These are phyloP conservation scores for Hirundichthys speculiger DNA, from an alignment of 2,113 vertebrate species.

Conservation along the genomic window DNA sequence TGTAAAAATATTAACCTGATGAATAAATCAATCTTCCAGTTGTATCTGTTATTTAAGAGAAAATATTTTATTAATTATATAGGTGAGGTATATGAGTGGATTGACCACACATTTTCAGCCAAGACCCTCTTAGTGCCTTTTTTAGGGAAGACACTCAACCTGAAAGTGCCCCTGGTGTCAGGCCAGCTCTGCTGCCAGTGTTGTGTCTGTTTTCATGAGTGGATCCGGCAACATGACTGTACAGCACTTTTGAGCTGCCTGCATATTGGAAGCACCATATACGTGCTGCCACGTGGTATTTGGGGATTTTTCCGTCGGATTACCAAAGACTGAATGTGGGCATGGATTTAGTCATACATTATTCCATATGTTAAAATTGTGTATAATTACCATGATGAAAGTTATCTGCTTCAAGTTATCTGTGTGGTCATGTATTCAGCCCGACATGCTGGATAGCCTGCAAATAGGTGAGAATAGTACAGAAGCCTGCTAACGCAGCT, in stretches of 20 bases:
- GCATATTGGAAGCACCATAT: not conserved
- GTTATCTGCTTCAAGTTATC: constrained; percentile 10
- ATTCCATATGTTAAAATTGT: not conserved
- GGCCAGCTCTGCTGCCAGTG: not conserved
- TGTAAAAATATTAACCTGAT: no score
- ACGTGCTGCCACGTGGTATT: not conserved
- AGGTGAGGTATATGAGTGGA: not conserved
- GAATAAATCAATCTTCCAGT: no score
- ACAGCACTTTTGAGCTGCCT: not conserved
- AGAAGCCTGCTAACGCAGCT: constrained; percentile 30
- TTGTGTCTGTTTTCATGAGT: not conserved
- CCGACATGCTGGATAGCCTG: constrained; percentile 5
- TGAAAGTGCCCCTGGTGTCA: not conserved
- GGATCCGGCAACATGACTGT: constrained; percentile 1
- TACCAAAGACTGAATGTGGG: not conserved
- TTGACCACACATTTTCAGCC: not conserved
- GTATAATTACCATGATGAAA: not conserved
- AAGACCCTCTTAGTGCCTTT: not conserved
- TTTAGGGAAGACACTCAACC: not conserved
- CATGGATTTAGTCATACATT: constrained; percentile 1
- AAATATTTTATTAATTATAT: no score
- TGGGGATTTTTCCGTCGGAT: not conserved
- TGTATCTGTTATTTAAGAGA: not conserved
- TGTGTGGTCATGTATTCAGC: constrained; percentile 25
- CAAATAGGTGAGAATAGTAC: constrained; percentile 8